Conservation (phyloP, 1,140 invertebrate species). For the Pseudobourletiella spinata region DNA sequence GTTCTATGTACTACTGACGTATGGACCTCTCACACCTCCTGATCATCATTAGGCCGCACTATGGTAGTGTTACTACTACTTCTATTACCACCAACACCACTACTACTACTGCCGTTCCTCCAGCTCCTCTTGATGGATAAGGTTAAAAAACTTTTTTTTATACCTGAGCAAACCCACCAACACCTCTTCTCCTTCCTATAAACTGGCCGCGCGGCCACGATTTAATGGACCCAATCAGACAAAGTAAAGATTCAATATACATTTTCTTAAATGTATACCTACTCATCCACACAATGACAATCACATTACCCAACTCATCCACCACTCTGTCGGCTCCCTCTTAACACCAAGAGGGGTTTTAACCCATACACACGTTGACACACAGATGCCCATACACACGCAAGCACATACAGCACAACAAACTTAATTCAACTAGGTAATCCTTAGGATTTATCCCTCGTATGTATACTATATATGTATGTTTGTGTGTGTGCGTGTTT, state of each 20-base stretch:
- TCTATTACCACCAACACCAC: no score
- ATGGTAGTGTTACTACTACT: no score
- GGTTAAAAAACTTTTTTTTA: constrained; percentile 1
- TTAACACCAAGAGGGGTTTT: not conserved
- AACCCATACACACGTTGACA: no score
- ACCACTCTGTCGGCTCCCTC: not conserved
- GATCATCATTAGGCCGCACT: not conserved
- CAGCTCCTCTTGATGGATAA: not conserved
- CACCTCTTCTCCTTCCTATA: not conserved
- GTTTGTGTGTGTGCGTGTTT: no score
- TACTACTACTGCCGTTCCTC: not conserved
- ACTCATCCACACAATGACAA: not conserved
- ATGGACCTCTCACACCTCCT: not conserved
- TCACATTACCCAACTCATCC: constrained; percentile 1
- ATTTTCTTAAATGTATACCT: constrained; percentile 7
- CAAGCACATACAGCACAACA: no score
- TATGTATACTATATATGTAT: no score
- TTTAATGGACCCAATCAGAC: constrained; percentile 6
- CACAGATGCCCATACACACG: no score
- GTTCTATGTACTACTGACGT: no score
- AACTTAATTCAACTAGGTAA: no score
- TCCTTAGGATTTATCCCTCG: no score
- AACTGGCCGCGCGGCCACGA: not conserved
- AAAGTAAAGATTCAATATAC: not conserved
- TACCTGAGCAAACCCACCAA: not conserved